These are phyloP conservation scores for Hippopotamyrus pictus DNA, from an alignment of 2,797 vertebrate genomes.

Conservation along the genomic window DNA sequence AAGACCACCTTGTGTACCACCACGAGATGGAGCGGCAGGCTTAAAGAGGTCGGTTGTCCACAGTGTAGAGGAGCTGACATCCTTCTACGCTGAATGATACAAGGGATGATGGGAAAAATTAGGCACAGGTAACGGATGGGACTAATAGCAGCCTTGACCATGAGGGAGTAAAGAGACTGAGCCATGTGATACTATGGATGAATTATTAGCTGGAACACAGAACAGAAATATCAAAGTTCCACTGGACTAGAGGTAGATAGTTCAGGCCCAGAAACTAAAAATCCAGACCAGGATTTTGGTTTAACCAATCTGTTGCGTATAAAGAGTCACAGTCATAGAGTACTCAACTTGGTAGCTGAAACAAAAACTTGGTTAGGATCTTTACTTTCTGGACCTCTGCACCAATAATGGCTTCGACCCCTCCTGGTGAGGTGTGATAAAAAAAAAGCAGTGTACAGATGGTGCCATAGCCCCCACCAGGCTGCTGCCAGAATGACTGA, in stretches of 20 bases:
- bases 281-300: neutral
- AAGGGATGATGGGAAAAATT: neutral
- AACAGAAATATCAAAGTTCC: neutral
- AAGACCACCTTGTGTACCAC: neutral
- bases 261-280: neutral
- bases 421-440: neutral
- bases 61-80: neutral
- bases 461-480: neutral
- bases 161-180: neutral
- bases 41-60: neutral
- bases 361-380: neutral
- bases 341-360: neutral
- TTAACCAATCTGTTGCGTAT: neutral
- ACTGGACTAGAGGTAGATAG: neutral
- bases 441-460: neutral
- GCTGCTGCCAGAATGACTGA: neutral
- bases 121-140: neutral
- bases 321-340: neutral
- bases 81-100: neutral
- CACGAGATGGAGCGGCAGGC: neutral
- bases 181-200: neutral
- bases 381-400: neutral
- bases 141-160: neutral
- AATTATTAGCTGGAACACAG: neutral
- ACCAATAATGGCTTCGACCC: neutral